Base-by-base conservation (phyloP, 2,113 vertebrate species). In the Malurus melanocephalus region DNA sequence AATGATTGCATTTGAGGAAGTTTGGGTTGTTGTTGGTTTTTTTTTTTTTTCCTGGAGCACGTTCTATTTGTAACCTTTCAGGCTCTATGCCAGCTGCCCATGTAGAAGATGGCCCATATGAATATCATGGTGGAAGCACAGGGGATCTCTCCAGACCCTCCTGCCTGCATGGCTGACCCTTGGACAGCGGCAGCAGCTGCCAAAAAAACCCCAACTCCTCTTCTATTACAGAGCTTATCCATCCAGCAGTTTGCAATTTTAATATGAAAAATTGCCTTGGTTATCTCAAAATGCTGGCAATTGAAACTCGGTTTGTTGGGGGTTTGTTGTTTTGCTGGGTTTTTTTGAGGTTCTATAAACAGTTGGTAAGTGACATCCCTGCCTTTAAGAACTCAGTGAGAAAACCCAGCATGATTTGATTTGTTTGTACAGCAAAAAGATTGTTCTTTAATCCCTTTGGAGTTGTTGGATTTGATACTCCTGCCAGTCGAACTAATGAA, bases 401-500 rank as follows among this genome's bases (percentile, higher is more conserved):
- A 69, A 88, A 93, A 11, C 2, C 79, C 87, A 90, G 92, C 51
- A 3, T 73, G 91, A 72, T 72, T 92, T 91, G 85, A 92, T 92
- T 94, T 89, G 67, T 87, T 94, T 93, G 80, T 57, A 80, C 43
- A 80, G 89, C 0, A 0, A 57, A 87, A 84, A 92, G 67, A 93
- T 76, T 94, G 90, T 71, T 95, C 51, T 93, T 92, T 85, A 91
- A 89, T 94, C 90, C 74, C 72, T 85, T 68, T 17, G 20, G 87
- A 95, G 85, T 75, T 85, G 89, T 90, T 88, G 69, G 60, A 67
- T 93, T 87, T 82, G 88, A 75, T 87, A 53, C 42, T 92, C 74
- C 89, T 94, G 66, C 80, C 89, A 77, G 89, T 33, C 2, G 35
- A 90, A 84, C 78, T 93, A 91, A 94, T 94, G 91, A 95, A 93